Base-by-base conservation (phyloP, 2,888 invertebrate genomes). In the Lepidocyrtoides sp. region DNA sequence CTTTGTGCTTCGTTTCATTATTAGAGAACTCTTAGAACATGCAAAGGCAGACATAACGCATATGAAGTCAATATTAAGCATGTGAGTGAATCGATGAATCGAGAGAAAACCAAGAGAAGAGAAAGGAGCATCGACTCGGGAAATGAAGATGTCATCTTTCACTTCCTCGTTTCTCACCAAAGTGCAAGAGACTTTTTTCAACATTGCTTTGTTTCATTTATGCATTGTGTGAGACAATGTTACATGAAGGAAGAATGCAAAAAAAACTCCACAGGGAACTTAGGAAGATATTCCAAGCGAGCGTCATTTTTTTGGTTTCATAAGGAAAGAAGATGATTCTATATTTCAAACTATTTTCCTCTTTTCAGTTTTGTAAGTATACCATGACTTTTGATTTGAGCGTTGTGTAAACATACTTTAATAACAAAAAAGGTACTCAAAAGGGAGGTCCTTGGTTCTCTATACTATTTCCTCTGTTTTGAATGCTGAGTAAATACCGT, bases 91-190 rank as follows among this genome's bases (percentile, higher is more conserved):
- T 72, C 72, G 85, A 26, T 14, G 32, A 75, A 10, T 51, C 23
- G 26, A 75, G 23, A 20, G 20, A 41, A 17, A 36, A 23, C 7
- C 14, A 69, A 72, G 23, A 72, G 41, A 17, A 72, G 8, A 72
- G 41, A 41, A 41, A 72, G 17, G 20, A 17, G 84, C 84, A 84
- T 51, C 72, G 72, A 72, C 36, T 85, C 72, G 69, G 85, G 85
- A 85, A 85, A 85, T 85, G 85, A 85, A 85, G 57, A 85, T 85
- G 85, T 85, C 85, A 54, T 85, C 85, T 85, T 85, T 72, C 85
- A 72, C 72, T 85, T 72, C 72, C 12, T 69, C 66, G 26, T 66
- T 83, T 83, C 32, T 72, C 85, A 85, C 69, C 69, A 23, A 48
- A 72, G 72, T 85, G 72, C 85, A 85, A 48, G 75, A 75, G 48